A percentile compares a stretch with the other conserved stretches of the same genome.
Conservation (phyloP, 2,888 invertebrate genomes). For the Gari tellinella region DNA sequence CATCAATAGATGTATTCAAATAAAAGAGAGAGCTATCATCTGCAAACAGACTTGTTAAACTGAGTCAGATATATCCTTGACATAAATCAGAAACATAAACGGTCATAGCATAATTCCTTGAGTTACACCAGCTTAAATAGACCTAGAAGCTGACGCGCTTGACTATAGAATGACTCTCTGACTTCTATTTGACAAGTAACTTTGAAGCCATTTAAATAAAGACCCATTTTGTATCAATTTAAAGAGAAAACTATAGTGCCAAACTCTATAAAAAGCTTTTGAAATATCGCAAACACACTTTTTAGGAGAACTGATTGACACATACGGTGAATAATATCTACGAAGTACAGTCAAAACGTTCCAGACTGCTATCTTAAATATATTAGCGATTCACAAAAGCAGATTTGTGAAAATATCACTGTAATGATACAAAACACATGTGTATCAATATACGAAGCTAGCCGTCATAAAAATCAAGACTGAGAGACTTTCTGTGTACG, state of each 20-base stretch:
- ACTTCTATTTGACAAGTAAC: neutral
- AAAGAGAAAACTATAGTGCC: neutral
- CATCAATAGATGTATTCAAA: neutral
- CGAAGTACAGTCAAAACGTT: neutral
- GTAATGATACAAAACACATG: no score
- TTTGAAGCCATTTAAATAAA: neutral
- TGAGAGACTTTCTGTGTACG: no score
- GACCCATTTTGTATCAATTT: neutral
- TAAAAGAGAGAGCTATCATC: no score
- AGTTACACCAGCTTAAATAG: neutral
- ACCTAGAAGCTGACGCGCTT: neutral
- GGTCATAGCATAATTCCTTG: neutral
- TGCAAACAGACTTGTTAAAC: constrained; percentile 1
- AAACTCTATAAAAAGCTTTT: neutral
- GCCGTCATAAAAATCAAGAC: no score
- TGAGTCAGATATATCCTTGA: neutral
- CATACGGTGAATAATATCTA: neutral
- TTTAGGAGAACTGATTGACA: neutral
- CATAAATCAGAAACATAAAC: no score
- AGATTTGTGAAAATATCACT: no score
- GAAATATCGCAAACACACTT: neutral
- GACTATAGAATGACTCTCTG: neutral
- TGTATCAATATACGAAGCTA: no score
- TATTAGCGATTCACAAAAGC: no score
- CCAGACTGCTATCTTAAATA: no score